Percentiles rank a stretch among this genome's conserved stretches.
Conservation (phyloP, 2,113 vertebrate species). For the Piaya cayana region DNA sequence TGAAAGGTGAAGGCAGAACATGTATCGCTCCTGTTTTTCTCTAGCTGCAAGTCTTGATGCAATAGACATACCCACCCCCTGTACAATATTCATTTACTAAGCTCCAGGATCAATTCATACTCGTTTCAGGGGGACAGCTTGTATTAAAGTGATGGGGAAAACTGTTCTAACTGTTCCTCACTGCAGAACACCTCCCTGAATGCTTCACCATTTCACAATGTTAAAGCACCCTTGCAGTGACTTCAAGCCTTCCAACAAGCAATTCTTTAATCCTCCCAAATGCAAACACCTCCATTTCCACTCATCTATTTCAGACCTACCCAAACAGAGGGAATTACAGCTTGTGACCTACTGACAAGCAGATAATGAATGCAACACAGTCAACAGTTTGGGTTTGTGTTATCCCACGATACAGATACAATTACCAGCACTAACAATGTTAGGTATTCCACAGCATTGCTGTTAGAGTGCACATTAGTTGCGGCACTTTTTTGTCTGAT, state of each 20-base stretch:
- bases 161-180: neutral
- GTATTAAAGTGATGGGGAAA: neutral
- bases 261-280: neutral
- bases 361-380: neutral
- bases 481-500: neutral
- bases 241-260: neutral
- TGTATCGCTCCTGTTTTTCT: accelerated
- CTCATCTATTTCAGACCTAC: neutral
- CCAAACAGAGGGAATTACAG: neutral
- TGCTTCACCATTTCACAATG: neutral
- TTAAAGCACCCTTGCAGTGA: accelerated
- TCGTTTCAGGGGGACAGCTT: neutral
- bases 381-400: neutral
- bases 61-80: neutral
- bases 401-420: neutral
- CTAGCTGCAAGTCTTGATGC: neutral
- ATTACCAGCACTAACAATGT: neutral
- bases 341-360: neutral
- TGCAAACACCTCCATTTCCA: neutral
- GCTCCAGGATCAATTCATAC: neutral
- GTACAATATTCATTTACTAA: neutral
- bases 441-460: neutral
- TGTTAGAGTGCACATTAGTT: neutral
- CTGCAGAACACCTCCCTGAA: accelerated
- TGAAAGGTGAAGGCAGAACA: neutral